Percentiles rank a stretch among this genome's conserved stretches.
These are phyloP conservation scores for Pseudachorutes palmiensis DNA, from an alignment of 1,140 invertebrate species.

Conservation along the genomic window DNA sequence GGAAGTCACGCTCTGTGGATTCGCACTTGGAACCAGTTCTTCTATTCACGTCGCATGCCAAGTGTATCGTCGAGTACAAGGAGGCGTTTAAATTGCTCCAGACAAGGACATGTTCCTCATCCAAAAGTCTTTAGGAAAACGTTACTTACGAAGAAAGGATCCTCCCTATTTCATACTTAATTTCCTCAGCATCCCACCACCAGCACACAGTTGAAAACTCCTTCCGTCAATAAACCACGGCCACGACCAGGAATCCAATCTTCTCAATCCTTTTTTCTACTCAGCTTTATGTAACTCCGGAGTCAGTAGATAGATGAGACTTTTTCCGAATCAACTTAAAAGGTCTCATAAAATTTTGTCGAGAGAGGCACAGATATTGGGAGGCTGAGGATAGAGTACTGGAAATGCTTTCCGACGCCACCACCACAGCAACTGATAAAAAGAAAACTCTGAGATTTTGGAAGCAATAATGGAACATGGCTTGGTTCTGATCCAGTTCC, in stretches of 20 bases:
- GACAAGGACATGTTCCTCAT: not conserved
- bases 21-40: no score
- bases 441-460: not conserved
- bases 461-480: not conserved
- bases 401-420: not conserved
- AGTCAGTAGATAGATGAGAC: not conserved
- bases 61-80: no score
- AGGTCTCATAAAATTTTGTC: not conserved
- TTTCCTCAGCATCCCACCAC: not conserved
- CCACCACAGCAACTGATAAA: not conserved
- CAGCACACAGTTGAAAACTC: not conserved
- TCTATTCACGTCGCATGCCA: no score
- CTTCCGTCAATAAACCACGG: not conserved
- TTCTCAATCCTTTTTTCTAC: constrained; percentile 3
- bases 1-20: not conserved
- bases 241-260: not conserved
- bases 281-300: not conserved
- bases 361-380: no score
- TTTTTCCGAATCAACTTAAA: not conserved
- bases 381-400: no score
- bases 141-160: not conserved
- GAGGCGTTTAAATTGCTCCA: not conserved
- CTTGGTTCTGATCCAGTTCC: not conserved
- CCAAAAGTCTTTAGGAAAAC: not conserved
- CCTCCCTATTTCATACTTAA: constrained; percentile 9